Conservation (phyloP, 2,797 vertebrate genomes). For the Pangasius krempfi region DNA sequence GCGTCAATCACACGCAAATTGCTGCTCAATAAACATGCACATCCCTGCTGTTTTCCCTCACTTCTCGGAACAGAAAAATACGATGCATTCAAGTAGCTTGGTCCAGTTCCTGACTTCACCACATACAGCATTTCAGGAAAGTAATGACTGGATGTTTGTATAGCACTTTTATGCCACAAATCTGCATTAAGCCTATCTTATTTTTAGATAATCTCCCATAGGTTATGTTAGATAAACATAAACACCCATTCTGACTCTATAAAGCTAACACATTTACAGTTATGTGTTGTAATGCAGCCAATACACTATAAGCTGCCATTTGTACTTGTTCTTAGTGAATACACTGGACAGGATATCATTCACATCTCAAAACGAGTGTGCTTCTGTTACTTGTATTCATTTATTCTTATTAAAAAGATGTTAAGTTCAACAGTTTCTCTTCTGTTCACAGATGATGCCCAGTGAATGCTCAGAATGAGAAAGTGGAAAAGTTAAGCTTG, state of each 20-base stretch:
- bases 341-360: neutral
- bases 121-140: slow-evolving; percentile 31
- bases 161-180: slow-evolving; percentile 8
- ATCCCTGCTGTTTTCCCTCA: slow-evolving; percentile 25
- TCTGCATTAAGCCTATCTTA: neutral
- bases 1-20: slow-evolving; percentile 27
- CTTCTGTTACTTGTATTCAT: neutral
- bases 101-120: slow-evolving; percentile 31
- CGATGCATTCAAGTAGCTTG: slow-evolving; percentile 18
- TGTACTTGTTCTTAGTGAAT: neutral
- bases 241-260: neutral
- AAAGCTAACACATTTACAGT: slow-evolving; percentile 5
- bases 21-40: slow-evolving; percentile 40
- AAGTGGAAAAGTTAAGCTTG: slow-evolving; percentile 47
- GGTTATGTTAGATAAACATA: neutral
- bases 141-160: slow-evolving; percentile 25
- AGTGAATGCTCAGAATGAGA: slow-evolving; percentile 25
- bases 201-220: slow-evolving; percentile 21
- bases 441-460: neutral
- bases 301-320: neutral
- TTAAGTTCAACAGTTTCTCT: neutral
- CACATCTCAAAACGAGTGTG: neutral
- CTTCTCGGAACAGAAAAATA: slow-evolving; percentile 36
- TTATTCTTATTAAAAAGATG: neutral
- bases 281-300: neutral